These are phyloP conservation scores for Porites cylindrica DNA, from an alignment of 92 coral and sea anemone species.

Conservation along the genomic window DNA sequence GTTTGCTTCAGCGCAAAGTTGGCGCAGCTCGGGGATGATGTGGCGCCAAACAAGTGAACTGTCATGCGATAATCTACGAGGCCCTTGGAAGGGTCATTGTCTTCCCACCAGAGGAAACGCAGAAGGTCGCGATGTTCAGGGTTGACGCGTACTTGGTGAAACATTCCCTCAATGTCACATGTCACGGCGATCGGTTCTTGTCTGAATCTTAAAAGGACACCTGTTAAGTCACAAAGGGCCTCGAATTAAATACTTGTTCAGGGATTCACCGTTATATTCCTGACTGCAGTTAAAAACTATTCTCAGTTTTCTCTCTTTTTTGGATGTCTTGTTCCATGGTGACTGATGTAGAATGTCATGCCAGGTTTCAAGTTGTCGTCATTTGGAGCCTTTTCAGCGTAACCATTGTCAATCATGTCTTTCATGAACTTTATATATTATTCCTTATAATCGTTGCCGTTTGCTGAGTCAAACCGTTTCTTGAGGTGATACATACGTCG, in stretches of 20 bases:
- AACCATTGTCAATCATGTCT: slow-evolving; percentile 10
- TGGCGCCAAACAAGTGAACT: slow-evolving; percentile 54
- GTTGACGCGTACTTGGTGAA: slow-evolving; percentile 52
- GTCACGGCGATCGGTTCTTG: slow-evolving; percentile 67
- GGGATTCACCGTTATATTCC: slow-evolving; percentile 42
- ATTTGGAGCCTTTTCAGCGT: slow-evolving; percentile 40
- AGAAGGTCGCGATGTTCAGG: slow-evolving; percentile 53
- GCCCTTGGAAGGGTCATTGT: slow-evolving; percentile 40
- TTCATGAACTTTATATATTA: slow-evolving; percentile 62
- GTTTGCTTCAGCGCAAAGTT: slow-evolving; percentile 33
- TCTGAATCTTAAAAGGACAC: slow-evolving; percentile 22
- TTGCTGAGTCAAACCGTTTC: slow-evolving; percentile 39
- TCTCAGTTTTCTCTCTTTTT: slow-evolving; percentile 64
- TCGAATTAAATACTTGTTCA: not conserved
- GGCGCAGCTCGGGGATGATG: slow-evolving; percentile 13
- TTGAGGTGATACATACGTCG: slow-evolving; percentile 59
- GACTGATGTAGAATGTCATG: slow-evolving; percentile 53
- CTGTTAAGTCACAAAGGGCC: slow-evolving; percentile 61
- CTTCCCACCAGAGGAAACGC: slow-evolving; percentile 74
- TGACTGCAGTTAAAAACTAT: slow-evolving; percentile 73
- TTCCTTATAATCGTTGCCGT: slow-evolving; percentile 43
- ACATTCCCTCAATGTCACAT: slow-evolving; percentile 31
- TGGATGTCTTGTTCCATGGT: slow-evolving; percentile 71
- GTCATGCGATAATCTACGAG: slow-evolving; percentile 63
- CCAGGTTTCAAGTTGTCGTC: not conserved